Conservation (phyloP, 2,888 invertebrate genomes). For the Phyllotreta striolata region DNA sequence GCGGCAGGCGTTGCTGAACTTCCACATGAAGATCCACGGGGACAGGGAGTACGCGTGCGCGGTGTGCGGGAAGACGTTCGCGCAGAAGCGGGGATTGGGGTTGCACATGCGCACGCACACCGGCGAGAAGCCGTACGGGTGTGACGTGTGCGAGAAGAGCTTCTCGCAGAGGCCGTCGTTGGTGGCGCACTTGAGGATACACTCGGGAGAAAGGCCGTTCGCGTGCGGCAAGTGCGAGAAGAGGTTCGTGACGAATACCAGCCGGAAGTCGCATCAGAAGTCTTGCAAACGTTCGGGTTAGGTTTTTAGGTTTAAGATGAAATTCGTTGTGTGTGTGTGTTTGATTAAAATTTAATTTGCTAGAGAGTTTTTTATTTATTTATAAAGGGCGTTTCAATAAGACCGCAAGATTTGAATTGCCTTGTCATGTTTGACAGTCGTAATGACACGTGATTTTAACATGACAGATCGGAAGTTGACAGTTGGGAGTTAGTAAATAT, state of each 20-base stretch:
- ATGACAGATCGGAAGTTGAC: too few species aligned
- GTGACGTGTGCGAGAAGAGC: constrained; percentile 47
- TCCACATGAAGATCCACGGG: constrained; percentile 55
- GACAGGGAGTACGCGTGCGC: constrained; percentile 56
- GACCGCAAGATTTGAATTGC: too few species aligned
- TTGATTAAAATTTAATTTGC: too few species aligned
- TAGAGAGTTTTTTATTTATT: too few species aligned
- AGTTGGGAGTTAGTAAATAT: too few species aligned
- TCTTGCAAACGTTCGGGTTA: constrained; percentile 22
- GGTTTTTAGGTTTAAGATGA: too few species aligned
- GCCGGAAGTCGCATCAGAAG: constrained; percentile 39
- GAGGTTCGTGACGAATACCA: constrained; percentile 51
- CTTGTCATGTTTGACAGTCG: too few species aligned
- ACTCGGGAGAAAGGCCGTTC: constrained; percentile 56
- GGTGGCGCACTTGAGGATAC: constrained; percentile 51
- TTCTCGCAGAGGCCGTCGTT: constrained; percentile 47
- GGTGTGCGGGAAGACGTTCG: constrained; percentile 56
- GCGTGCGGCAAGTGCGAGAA: constrained; percentile 55
- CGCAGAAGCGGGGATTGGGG: constrained; percentile 50
- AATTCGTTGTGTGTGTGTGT: too few species aligned
- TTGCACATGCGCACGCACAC: constrained; percentile 53
- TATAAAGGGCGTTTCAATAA: too few species aligned
- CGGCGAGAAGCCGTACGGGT: constrained; percentile 51
- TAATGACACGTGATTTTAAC: too few species aligned
- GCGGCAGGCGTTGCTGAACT: constrained; percentile 51